These are phyloP conservation scores for Cyclopterus lumpus DNA, from an alignment of 2,797 vertebrate genomes.

Conservation along the genomic window DNA sequence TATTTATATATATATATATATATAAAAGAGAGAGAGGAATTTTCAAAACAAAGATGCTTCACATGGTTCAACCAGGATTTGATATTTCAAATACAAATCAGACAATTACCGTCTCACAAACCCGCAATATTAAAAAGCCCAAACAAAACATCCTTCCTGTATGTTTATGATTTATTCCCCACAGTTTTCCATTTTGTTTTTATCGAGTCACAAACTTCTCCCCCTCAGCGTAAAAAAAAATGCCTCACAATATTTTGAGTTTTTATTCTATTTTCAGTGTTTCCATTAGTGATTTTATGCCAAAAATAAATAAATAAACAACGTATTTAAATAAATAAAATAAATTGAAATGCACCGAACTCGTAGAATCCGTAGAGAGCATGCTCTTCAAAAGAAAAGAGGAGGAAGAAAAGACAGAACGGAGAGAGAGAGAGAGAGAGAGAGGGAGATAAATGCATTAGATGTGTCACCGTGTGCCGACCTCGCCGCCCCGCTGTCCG, in stretches of 20 bases:
- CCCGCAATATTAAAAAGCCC: too few species aligned
- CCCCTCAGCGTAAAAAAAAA: too few species aligned
- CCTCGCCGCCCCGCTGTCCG: conserved; percentile 56
- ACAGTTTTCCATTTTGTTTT: too few species aligned
- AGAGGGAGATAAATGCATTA: conserved; percentile 29
- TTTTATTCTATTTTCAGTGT: neutral
- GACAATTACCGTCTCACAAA: neutral
- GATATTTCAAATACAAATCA: neutral
- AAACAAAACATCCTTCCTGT: neutral
- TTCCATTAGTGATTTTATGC: neutral
- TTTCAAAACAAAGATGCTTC: neutral
- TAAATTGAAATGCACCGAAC: neutral
- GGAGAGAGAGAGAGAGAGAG: conserved; percentile 30
- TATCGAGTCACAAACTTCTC: too few species aligned
- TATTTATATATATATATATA: too few species aligned
- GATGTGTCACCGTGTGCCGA: conserved; percentile 30
- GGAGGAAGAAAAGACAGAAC: neutral
- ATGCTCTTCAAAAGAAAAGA: neutral
- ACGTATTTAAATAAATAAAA: neutral
- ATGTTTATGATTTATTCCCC: too few species aligned
- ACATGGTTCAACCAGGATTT: neutral
- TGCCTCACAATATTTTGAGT: neutral
- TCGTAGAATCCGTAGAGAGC: neutral
- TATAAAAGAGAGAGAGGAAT: too few species aligned
- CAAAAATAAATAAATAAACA: neutral